These are phyloP conservation scores for Gadus macrocephalus DNA, from an alignment of 2,113 vertebrate genomes.

Conservation along the genomic window DNA sequence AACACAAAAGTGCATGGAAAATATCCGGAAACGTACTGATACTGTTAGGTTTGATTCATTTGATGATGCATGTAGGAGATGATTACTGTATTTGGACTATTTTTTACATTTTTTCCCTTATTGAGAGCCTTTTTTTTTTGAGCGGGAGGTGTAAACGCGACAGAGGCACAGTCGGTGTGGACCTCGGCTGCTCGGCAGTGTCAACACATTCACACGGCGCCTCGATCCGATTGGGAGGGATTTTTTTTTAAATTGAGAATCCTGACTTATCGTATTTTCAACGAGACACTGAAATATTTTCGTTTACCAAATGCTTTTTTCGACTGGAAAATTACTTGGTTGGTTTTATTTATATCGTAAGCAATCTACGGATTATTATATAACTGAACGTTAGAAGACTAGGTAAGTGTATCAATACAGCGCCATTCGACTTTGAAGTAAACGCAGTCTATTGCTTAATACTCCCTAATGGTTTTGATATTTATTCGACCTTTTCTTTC, in stretches of 20 bases:
- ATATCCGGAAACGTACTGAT: no score
- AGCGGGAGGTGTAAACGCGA: constrained; percentile 74
- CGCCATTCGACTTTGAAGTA: no score
- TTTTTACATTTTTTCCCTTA: constrained; percentile 52
- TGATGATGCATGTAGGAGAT: background rate
- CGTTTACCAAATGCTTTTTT: constrained; percentile 24
- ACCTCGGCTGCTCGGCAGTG: constrained; percentile 39
- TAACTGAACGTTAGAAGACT: constrained; percentile 6
- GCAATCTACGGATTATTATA: constrained; percentile 10
- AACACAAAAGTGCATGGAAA: no score
- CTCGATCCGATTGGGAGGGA: constrained; percentile 46
- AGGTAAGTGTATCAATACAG: constrained; percentile 28
- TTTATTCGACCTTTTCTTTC: no score
- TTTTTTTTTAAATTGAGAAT: constrained; percentile 30
- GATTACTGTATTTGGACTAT: constrained; percentile 31
- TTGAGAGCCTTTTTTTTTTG: constrained; percentile 60
- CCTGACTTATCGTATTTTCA: constrained; percentile 32
- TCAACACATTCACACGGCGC: constrained; percentile 56
- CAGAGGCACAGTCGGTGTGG: constrained; percentile 41
- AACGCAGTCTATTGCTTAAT: no score
- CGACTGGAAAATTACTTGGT: constrained; percentile 1
- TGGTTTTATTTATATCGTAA: constrained; percentile 6
- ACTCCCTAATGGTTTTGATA: no score
- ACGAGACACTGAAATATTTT: constrained; percentile 21
- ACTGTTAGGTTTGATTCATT: no score